Conservation (phyloP, 2,888 invertebrate genomes). For the Apamea anceps region DNA sequence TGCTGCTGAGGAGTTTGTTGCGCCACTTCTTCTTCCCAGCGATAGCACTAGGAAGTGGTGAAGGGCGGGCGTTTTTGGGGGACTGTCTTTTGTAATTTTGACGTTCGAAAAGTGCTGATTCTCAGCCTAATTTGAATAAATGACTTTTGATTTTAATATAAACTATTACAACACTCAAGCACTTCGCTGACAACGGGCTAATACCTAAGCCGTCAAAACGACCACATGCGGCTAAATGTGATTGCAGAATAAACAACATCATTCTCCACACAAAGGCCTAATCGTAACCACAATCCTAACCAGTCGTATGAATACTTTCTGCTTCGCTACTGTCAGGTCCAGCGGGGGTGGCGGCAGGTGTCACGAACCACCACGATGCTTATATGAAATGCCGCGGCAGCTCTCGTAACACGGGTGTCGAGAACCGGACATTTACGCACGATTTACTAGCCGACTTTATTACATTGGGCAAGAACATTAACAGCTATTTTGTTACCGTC, state of each 20-base stretch:
- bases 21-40: too few relatives aligned
- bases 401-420: not conserved
- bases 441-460: not conserved
- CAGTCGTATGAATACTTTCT: not conserved
- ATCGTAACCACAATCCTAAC: not conserved
- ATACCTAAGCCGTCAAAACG: not conserved
- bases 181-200: not conserved
- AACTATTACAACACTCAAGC: not conserved
- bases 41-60: too few relatives aligned
- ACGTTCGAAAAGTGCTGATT: too few relatives aligned
- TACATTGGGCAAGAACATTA: not conserved
- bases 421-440: conserved; percentile 1
- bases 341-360: conserved; percentile 1
- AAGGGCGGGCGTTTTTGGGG: too few relatives aligned
- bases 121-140: too few relatives aligned
- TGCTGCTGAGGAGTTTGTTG: too few relatives aligned
- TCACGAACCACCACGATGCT: not conserved
- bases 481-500: conserved; percentile 13
- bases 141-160: too few relatives aligned
- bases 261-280: not conserved
- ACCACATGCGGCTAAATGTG: not conserved
- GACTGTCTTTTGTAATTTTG: too few relatives aligned
- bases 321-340: conserved; percentile 13
- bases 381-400: not conserved
- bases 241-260: not conserved